These are phyloP conservation scores for Styela clava DNA, from an alignment of 23 tunicate genomes.

Conservation along the genomic window DNA sequence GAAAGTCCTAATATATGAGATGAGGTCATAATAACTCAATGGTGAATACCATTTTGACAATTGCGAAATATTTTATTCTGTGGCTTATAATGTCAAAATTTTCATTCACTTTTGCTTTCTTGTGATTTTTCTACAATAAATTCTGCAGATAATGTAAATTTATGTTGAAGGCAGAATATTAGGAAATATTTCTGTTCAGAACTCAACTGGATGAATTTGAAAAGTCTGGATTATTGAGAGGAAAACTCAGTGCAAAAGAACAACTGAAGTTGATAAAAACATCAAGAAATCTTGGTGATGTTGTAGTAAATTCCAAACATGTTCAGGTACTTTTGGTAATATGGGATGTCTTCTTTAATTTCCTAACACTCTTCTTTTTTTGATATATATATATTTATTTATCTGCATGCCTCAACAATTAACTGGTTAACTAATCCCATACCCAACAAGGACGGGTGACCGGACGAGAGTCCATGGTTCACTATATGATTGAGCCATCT, in stretches of 20 bases:
- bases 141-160: neutral
- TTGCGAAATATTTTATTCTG: too few relatives aligned
- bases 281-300: conserved; percentile 44
- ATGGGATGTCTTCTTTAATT: neutral
- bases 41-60: too few relatives aligned
- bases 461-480: too few relatives aligned
- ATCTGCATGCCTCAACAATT: neutral
- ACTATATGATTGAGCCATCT: too few relatives aligned
- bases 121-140: too few relatives aligned
- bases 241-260: conserved; percentile 53
- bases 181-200: conserved; percentile 5
- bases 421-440: too few relatives aligned
- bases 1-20: too few relatives aligned
- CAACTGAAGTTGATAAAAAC: conserved; percentile 57
- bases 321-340: conserved; percentile 44
- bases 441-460: too few relatives aligned
- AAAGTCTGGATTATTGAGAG: conserved; percentile 63
- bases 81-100: too few relatives aligned
- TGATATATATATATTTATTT: neutral
- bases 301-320: conserved; percentile 62
- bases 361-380: too few relatives aligned
- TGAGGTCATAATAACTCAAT: too few relatives aligned
- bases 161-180: neutral
- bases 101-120: too few relatives aligned
- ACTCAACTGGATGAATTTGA: conserved; percentile 59